phyloP scores from a whole-genome alignment of 2,888 invertebrate species.

The Leptarthrus brevirostris region DNA sequence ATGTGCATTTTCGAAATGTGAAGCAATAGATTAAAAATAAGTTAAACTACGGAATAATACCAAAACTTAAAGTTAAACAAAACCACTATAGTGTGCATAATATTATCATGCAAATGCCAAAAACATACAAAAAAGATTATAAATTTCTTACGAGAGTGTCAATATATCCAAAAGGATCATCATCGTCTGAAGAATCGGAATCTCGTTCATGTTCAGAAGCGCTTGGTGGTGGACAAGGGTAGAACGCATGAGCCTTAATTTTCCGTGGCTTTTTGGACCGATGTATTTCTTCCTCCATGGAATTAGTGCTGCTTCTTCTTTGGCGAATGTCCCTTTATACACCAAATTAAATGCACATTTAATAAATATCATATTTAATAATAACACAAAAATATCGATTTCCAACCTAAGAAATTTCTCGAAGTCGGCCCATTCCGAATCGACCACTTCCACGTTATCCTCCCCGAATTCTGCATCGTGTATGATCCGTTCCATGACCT shows the following conservation, averaged over 20 bases:
- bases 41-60: background rate
- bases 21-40: too few species aligned
- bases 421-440: conserved; percentile 67
- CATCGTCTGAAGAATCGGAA: conserved; percentile 63
- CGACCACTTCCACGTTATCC: conserved; percentile 66
- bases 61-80: background rate
- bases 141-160: conserved; percentile 65
- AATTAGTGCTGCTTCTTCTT: conserved; percentile 62
- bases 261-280: conserved; percentile 61
- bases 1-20: conserved; percentile 14
- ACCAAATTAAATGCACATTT: conserved; percentile 24
- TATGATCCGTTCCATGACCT: conserved; percentile 60
- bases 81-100: too few species aligned
- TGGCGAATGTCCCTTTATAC: conserved; percentile 63
- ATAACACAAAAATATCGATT: background rate
- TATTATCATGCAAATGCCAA: conserved; percentile 31
- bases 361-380: background rate
- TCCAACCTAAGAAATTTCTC: conserved; percentile 61
- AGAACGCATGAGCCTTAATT: conserved; percentile 65
- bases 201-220: conserved; percentile 61
- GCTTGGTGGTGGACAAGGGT: conserved; percentile 65
- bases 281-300: conserved; percentile 64
- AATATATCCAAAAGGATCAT: conserved; percentile 65
- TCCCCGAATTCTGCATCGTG: conserved; percentile 67
- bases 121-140: conserved; percentile 18